Evolutionary conservation across 2,888 invertebrate species (phyloP).

Genomic region (Sinhomidia bicolor): DNA sequence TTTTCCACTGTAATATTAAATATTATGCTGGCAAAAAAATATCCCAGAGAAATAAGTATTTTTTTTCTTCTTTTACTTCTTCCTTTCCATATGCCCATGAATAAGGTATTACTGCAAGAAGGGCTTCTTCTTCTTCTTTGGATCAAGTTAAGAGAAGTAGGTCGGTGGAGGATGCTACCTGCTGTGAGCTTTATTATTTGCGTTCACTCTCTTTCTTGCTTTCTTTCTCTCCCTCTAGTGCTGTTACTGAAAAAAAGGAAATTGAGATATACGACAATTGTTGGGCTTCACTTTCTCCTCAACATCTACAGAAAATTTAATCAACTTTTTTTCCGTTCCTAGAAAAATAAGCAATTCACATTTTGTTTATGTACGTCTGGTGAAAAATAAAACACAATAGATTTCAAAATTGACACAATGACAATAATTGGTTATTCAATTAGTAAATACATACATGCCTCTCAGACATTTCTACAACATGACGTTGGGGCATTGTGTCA

Average conservation of each 20-base stretch:
- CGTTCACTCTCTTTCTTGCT: too few species aligned
- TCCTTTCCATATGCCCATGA: conserved; percentile 10
- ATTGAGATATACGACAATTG: not conserved
- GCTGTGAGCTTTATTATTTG: conserved; percentile 21
- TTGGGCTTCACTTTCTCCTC: not conserved
- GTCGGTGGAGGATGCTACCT: conserved; percentile 8
- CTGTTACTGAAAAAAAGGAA: not conserved
- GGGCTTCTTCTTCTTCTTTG: not conserved
- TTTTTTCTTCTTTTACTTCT: too few species aligned
- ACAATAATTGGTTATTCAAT: too few species aligned
- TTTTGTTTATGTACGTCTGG: not conserved
- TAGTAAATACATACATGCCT: too few species aligned
- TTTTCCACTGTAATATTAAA: not conserved
- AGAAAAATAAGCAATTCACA: not conserved
- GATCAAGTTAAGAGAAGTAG: not conserved
- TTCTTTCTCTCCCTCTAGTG: not conserved
- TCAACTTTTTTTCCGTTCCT: not conserved
- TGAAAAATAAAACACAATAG: too few species aligned
- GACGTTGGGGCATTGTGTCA: too few species aligned
- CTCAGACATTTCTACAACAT: too few species aligned
- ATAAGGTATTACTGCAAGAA: not conserved
- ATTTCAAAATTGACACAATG: too few species aligned
- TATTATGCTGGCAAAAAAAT: not conserved
- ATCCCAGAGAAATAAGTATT: conserved; percentile 15
- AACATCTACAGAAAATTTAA: not conserved